Evolutionary conservation across 2,113 vertebrate genomes (phyloP), one percentile per base, ranked within the genome.

Genomic region (Anguilla rostrata): DNA sequence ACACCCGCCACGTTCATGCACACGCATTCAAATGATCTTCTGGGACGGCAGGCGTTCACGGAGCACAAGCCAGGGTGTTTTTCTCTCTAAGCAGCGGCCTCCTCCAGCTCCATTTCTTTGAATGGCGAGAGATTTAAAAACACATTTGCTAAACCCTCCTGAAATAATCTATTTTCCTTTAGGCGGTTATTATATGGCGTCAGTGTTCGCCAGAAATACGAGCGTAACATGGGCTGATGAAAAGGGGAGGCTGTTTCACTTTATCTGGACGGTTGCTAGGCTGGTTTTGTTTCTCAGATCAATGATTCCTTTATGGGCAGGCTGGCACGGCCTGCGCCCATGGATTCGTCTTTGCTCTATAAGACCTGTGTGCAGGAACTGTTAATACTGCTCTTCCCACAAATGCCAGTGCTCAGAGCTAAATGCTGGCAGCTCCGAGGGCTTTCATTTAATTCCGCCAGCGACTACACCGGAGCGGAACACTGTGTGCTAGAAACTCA

Each of bases 221-320:
- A 84, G 82, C 83, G 43, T 46, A 84, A 46, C 78, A 82, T 80
- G 81, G 43, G 8, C 57, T 43, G 79, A 83, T 81, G 81, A 93
- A 94, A 90, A 82, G 90, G 86, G 85, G 86, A 43, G 90, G 86
- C 92, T 92, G 92, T 90, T 94, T 94, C 86, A 91, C 93, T 94
- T 94, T 94, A 91, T 93, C 88, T 90, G 87, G 43, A 56, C 75
- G 90, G 95, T 95, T 94, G 93, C 95, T 94, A 93, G 93, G 93
- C 88, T 93, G 88, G 89, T 82, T 88, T 79, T 89, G 85, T 87
- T 89, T 88, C 85, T 40, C 89, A 85, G 88, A 92, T 94, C 91
- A 93, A 88, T 92, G 92, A 90, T 85, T 90, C 92, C 92, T 93
- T 94, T 92, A 94, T 94, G 89, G 90, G 87, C 46, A 81, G 78